Conservation (phyloP, 1,140 invertebrate species). For the Agraylea sexmaculata region DNA sequence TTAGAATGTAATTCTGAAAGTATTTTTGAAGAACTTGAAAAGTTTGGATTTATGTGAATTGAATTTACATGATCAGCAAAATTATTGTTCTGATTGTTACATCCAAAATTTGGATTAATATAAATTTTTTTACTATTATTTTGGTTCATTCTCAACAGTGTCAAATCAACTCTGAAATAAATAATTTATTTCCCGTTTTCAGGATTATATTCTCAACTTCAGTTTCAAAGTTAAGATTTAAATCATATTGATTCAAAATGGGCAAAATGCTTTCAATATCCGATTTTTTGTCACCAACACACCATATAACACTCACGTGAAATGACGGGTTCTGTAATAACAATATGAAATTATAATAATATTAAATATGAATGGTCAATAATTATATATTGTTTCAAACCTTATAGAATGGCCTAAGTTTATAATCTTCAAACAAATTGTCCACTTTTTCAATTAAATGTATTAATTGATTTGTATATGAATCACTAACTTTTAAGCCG, state of each 20-base stretch:
- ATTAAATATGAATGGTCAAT: conserved; percentile 4
- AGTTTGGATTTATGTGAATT: conserved; percentile 17
- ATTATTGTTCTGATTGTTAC: conserved; percentile 9
- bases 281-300: conserved; percentile 44
- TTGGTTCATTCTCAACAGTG: background rate
- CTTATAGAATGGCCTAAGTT: conserved; percentile 52
- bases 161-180: conserved; percentile 4
- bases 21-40: conserved; percentile 1
- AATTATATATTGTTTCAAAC: conserved; percentile 28
- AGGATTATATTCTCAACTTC: conserved; percentile 26
- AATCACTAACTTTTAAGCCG: conserved; percentile 43
- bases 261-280: conserved; percentile 34
- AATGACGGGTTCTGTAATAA: conserved; percentile 52
- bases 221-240: conserved; percentile 24
- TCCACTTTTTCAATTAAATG: conserved; percentile 44
- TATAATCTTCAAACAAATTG: conserved; percentile 50
- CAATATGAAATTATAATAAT: conserved; percentile 21
- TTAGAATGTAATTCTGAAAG: background rate
- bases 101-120: conserved; percentile 17
- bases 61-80: background rate
- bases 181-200: conserved; percentile 16
- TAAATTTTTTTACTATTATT: conserved; percentile 9
- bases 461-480: conserved; percentile 37
- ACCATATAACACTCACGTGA: conserved; percentile 58
- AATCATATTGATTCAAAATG: conserved; percentile 26